Percentiles rank a stretch among this genome's conserved stretches.
These are phyloP conservation scores for Elaphurus davidianus DNA, from an alignment of 2,113 vertebrate genomes.

Conservation along the genomic window DNA sequence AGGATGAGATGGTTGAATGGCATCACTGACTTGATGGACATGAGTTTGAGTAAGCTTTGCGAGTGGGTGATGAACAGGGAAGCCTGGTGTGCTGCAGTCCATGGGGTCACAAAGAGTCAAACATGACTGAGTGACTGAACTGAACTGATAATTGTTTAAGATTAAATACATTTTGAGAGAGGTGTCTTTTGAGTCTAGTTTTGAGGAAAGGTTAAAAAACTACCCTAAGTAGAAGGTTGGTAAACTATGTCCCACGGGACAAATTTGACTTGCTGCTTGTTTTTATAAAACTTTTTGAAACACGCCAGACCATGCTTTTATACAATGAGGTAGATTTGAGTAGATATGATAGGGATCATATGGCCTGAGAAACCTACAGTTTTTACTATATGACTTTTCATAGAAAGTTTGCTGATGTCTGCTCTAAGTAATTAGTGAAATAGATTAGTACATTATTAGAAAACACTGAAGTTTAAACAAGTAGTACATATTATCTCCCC, in stretches of 20 bases:
- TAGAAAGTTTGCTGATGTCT: background rate
- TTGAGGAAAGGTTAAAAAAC: background rate
- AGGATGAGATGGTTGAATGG: background rate
- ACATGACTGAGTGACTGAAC: background rate
- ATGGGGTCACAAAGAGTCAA: background rate
- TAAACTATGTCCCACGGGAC: background rate
- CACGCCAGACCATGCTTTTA: background rate
- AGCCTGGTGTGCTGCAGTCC: background rate
- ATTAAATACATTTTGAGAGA: background rate
- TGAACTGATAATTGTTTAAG: background rate
- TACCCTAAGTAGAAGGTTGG: background rate
- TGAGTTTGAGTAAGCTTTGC: background rate
- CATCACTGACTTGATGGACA: background rate
- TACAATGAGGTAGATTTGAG: background rate
- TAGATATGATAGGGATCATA: background rate
- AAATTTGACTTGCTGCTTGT: background rate
- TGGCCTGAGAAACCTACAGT: background rate
- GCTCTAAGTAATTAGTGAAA: background rate
- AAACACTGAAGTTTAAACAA: background rate
- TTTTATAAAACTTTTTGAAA: background rate
- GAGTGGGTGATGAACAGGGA: background rate
- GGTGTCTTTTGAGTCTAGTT: constrained; percentile 8
- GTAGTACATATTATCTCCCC: background rate
- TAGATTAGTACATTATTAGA: background rate
- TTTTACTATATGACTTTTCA: background rate